These are phyloP conservation scores for Tiliacea citrago DNA, from an alignment of 2,888 invertebrate genomes.

Conservation along the genomic window DNA sequence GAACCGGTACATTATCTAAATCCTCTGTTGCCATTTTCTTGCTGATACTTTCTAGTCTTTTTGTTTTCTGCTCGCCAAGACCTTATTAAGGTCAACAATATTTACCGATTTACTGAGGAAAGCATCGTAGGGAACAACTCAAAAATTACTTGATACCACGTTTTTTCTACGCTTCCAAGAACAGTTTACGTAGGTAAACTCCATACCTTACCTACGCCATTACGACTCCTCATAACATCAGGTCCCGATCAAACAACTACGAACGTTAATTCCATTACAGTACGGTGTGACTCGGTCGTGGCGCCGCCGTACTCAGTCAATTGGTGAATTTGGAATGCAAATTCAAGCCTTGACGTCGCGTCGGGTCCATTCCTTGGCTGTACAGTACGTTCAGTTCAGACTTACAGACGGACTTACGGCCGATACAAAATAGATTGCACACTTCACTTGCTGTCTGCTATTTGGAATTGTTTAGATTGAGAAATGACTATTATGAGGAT, in stretches of 20 bases:
- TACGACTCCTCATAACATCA: slow-evolving; percentile 11
- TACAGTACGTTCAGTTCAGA: slow-evolving; percentile 58
- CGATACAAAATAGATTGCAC: slow-evolving; percentile 59
- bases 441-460: slow-evolving; percentile 27
- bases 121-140: too few species aligned
- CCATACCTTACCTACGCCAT: neutral
- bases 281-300: slow-evolving; percentile 70
- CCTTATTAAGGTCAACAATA: neutral
- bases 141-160: neutral
- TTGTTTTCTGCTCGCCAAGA: neutral
- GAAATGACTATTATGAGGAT: neutral
- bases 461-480: slow-evolving; percentile 7
- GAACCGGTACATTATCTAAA: neutral
- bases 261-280: slow-evolving; percentile 56
- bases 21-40: neutral
- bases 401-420: slow-evolving; percentile 51
- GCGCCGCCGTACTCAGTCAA: slow-evolving; percentile 78
- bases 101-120: too few species aligned
- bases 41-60: neutral
- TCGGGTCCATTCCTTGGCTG: slow-evolving; percentile 71
- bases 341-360: slow-evolving; percentile 81
- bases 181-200: neutral
- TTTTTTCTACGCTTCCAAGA: neutral
- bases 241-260: slow-evolving; percentile 33
- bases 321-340: slow-evolving; percentile 86